Base-by-base conservation (phyloP, 2,888 invertebrate species). In the Melanchra persicariae region DNA sequence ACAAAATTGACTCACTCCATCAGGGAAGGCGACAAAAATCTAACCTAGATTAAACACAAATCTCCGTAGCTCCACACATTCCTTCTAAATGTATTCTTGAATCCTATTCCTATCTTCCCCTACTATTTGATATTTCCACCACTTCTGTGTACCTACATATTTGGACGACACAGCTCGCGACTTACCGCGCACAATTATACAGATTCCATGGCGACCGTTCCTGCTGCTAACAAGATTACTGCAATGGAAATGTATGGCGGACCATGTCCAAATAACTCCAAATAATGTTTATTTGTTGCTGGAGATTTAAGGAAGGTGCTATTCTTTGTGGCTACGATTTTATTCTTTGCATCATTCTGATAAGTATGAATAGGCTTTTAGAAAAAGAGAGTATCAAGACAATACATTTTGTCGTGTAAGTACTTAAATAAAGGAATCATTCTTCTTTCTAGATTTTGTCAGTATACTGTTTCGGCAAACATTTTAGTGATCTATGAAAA, bases 221-320 rank as follows among this genome's bases (percentile, higher is more conserved):
- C 30, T 17, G 69, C 17, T 43, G 19, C 67, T 43, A 76, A 77
- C 68, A 72, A 68, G 71, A 72, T 77, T 52, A 58, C 30, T n/a
- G 47, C 30, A 12, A 55, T 55, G 54, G 49, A 55, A 49, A 77
- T 19, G n/a, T 77, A 72, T n/a, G 47, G 77, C 55, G 30, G 30
- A n/a, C 26, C 24, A 24, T 67, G 67, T 24, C 72, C 30, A n/a
- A 70, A 73, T 72, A 67, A 52, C 24, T 49, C 6, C n/a, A 37
- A 43, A 58, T 70, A 72, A 76, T 34, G 17, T 49, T 24, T 67
- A n/a, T 72, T 34, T 76, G 67, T 40, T 17, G 40, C 12, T 40
- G 7, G 2, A 15, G 12, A 37, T 52, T 8, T 10, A 37, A 12
- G 75, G 26, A 45, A 45, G 51, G 43, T 52, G 65, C 15, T 24